phyloP scores from a whole-genome alignment of 2,797 vertebrate genomes.

The Mormyrops attenuatus region DNA sequence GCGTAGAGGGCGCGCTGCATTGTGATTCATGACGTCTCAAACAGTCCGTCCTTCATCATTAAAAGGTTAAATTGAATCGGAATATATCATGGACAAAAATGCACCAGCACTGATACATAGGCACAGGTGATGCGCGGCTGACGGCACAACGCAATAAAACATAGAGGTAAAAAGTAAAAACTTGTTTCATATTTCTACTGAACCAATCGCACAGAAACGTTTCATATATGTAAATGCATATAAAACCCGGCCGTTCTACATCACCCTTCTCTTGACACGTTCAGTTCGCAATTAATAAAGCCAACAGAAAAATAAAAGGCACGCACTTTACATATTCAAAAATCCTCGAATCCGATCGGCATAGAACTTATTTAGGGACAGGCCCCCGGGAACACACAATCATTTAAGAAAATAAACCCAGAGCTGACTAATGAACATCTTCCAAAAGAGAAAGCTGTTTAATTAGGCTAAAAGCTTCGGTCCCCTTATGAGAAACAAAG shows the following conservation, averaged over 20 bases:
- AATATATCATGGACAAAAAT: background rate
- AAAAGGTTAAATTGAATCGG: background rate
- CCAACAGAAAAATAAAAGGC: conserved; percentile 31
- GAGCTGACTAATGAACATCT: conserved; percentile 53
- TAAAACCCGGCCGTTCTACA: conserved; percentile 37
- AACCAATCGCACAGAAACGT: background rate
- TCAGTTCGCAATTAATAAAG: conserved; percentile 40
- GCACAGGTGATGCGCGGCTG: background rate
- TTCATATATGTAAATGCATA: background rate
- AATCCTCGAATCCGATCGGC: background rate
- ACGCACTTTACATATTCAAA: conserved; percentile 12
- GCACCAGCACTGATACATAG: background rate
- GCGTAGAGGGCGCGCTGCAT: background rate
- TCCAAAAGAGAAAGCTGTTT: conserved; percentile 52
- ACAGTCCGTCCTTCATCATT: background rate
- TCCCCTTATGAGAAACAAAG: conserved; percentile 52
- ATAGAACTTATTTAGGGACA: conserved; percentile 44
- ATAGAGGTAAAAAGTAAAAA: background rate
- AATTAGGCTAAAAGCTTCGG: conserved; percentile 67
- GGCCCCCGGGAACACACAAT: conserved; percentile 52
- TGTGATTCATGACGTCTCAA: background rate
- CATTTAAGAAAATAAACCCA: conserved; percentile 46
- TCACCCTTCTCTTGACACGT: conserved; percentile 17
- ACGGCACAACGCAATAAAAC: background rate
- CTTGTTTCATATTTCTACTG: background rate